Evolutionary conservation across 2,797 vertebrate genomes (phyloP).

Genomic region (Heliangelus exortis): DNA sequence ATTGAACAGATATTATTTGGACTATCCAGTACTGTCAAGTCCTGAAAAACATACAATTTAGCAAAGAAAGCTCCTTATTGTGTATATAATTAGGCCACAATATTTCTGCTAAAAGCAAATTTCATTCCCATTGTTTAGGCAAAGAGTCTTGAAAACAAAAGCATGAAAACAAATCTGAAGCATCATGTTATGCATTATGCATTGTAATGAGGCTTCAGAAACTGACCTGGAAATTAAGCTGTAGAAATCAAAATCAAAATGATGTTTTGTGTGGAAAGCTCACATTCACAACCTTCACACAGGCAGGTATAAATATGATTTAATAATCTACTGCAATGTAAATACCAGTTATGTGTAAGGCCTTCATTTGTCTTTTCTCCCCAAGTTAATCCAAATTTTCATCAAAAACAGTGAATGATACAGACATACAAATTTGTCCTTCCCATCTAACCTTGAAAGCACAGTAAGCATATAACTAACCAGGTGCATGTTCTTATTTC

Average conservation of each 20-base stretch:
- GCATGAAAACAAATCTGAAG: neutral
- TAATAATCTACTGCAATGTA: neutral
- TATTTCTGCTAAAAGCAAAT: neutral
- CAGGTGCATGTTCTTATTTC: fast-evolving
- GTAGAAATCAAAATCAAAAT: neutral
- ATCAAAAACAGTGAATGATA: neutral
- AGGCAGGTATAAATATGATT: neutral
- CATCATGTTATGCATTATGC: neutral
- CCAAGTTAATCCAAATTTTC: neutral
- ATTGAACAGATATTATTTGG: neutral
- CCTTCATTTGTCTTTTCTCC: neutral
- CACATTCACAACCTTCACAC: fast-evolving
- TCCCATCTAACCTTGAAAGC: neutral
- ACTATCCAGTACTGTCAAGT: fast-evolving
- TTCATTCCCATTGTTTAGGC: neutral
- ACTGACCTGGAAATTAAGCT: neutral
- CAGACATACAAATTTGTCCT: neutral
- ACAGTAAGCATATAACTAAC: fast-evolving
- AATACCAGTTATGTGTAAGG: fast-evolving
- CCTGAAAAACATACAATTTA: fast-evolving
- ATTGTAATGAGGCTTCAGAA: neutral
- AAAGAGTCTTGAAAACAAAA: neutral
- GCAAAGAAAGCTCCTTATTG: neutral
- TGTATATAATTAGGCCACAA: neutral
- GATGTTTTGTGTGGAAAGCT: neutral